Percentiles rank a stretch among this genome's conserved stretches.
These are phyloP conservation scores for Zosterops pallidus DNA, from an alignment of 2,113 vertebrate genomes.

Conservation along the genomic window DNA sequence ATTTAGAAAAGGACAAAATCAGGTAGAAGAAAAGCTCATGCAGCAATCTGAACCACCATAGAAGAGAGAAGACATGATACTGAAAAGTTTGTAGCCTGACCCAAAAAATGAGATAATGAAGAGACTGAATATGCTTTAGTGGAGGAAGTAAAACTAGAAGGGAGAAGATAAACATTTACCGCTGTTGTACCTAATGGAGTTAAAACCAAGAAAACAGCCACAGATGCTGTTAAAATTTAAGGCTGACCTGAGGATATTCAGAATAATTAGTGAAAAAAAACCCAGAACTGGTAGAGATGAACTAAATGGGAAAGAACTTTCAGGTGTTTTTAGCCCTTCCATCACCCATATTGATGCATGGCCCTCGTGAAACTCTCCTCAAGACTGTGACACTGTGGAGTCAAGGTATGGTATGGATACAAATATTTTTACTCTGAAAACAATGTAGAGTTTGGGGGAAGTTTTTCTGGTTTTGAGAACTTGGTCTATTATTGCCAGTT, in stretches of 20 bases:
- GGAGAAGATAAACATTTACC: neutral
- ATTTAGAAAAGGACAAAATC: neutral
- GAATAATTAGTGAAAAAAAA: neutral
- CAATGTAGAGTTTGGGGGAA: neutral
- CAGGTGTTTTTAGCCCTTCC: neutral
- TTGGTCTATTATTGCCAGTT: rapidly evolving
- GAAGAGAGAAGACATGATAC: neutral
- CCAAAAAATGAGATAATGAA: neutral
- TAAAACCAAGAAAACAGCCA: neutral
- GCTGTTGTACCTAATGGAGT: neutral
- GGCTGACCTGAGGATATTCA: neutral
- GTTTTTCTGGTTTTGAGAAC: neutral
- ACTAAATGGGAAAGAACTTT: neutral
- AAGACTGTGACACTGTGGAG: neutral
- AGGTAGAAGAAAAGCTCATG: neutral
- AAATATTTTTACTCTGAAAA: neutral
- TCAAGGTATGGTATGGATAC: neutral
- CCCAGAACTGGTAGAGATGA: neutral
- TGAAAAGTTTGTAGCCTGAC: neutral
- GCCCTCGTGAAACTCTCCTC: neutral
- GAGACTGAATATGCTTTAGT: neutral
- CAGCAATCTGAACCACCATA: neutral
- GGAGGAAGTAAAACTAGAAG: neutral
- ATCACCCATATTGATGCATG: neutral
- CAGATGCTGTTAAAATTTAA: neutral